Conservation (phyloP, 2,113 vertebrate genomes). For the Ranitomeya variabilis region DNA sequence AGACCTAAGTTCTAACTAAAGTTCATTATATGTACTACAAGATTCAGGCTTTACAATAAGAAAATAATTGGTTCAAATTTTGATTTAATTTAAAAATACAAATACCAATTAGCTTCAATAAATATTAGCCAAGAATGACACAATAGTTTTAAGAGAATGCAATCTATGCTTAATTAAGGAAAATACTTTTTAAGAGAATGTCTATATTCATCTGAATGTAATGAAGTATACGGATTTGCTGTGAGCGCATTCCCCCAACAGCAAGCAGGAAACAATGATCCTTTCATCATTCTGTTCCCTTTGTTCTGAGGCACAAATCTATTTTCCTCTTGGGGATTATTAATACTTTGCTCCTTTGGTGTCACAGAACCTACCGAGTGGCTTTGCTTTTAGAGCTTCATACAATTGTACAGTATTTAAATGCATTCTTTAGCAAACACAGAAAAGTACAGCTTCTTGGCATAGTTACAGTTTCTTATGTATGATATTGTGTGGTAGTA, state of each 20-base stretch:
- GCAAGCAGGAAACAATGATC: not conserved
- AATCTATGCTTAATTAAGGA: not conserved
- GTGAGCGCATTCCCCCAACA: not conserved
- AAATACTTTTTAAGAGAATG: not conserved
- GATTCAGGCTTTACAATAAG: not conserved
- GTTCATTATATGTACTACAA: not conserved
- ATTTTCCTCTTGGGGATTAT: slow-evolving; percentile 11
- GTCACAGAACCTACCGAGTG: not conserved
- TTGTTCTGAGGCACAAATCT: not conserved
- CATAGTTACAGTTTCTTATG: slow-evolving; percentile 72
- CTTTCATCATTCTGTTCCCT: not conserved
- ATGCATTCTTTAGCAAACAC: slow-evolving; percentile 68
- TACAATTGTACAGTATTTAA: slow-evolving; percentile 64
- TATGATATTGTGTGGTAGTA: slow-evolving; percentile 66
- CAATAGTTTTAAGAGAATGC: not conserved
- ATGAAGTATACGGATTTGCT: not conserved
- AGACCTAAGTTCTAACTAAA: no score
- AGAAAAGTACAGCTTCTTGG: slow-evolving; percentile 65
- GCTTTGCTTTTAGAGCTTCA: slow-evolving; percentile 44
- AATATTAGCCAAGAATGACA: not conserved
- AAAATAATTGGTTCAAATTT: not conserved
- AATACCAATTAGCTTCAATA: not conserved
- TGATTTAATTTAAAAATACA: not conserved
- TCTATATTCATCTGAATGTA: not conserved
- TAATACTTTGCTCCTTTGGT: not conserved